These are phyloP conservation scores for Zaprionus vittiger DNA, from an alignment of 1,140 invertebrate species.

Conservation along the genomic window DNA sequence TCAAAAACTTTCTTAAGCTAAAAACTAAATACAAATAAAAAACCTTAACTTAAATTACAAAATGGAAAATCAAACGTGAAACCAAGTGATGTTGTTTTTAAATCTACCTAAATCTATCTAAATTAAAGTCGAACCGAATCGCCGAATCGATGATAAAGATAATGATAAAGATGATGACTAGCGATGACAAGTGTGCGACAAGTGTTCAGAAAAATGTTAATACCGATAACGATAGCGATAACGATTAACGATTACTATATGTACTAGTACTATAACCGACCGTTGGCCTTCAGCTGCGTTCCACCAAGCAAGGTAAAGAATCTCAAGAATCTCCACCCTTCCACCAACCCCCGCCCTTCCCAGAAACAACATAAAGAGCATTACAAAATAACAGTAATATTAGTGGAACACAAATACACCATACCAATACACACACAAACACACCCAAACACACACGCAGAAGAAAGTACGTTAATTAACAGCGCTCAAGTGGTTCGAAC, in stretches of 20 bases:
- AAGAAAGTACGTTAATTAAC: conserved; percentile 1
- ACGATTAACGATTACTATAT: not conserved
- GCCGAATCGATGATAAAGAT: conserved; percentile 6
- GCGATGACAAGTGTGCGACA: conserved; percentile 55
- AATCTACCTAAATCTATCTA: conserved; percentile 49
- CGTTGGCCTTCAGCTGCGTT: conserved; percentile 49
- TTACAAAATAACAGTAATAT: conserved; percentile 2
- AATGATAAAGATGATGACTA: conserved; percentile 33
- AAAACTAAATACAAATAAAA: conserved; percentile 56
- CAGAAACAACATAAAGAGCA: not conserved
- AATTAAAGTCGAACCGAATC: conserved; percentile 38
- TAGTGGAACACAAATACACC: not conserved
- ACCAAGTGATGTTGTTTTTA: conserved; percentile 84
- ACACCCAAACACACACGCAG: not conserved
- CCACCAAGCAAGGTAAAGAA: conserved; percentile 47
- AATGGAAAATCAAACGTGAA: conserved; percentile 83
- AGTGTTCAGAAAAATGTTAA: conserved; percentile 61
- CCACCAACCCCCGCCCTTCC: not conserved
- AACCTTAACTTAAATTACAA: conserved; percentile 13
- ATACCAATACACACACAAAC: not conserved
- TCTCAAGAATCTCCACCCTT: conserved; percentile 14
- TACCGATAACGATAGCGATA: conserved; percentile 10
- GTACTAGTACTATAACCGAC: conserved; percentile 34
- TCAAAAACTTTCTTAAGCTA: conserved; percentile 73
- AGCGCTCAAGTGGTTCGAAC: conserved; percentile 42